Percentiles rank a stretch among this genome's conserved stretches.
Evolutionary conservation across 2,888 invertebrate species (phyloP).

Genomic region (Pherbina coryleti): DNA sequence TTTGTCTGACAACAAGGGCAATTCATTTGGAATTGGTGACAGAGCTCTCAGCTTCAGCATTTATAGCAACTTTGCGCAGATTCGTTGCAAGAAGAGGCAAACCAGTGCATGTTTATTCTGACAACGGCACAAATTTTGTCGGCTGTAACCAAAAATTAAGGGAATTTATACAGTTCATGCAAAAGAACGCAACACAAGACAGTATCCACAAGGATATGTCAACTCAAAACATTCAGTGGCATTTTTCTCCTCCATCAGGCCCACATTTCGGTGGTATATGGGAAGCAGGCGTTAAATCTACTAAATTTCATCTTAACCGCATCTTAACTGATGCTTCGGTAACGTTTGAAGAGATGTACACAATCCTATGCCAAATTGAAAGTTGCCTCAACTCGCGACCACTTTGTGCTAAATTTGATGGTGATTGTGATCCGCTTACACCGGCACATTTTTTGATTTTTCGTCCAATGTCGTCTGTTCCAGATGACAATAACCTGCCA

Average conservation of each 20-base stretch:
- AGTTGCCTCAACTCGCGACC: conserved; percentile 59
- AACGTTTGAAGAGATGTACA: no score
- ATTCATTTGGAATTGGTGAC: conserved; percentile 43
- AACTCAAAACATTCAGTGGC: conserved; percentile 51
- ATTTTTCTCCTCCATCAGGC: no score
- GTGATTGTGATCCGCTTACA: conserved; percentile 47
- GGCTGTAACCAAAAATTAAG: conserved; percentile 40
- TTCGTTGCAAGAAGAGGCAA: conserved; percentile 45
- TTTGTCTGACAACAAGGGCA: conserved; percentile 40
- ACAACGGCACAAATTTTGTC: conserved; percentile 39
- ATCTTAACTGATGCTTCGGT: conserved; percentile 50
- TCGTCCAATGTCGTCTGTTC: conserved; percentile 45
- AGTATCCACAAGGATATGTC: conserved; percentile 32
- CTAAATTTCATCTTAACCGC: conserved; percentile 55
- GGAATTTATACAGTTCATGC: conserved; percentile 34
- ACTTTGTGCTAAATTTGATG: conserved; percentile 48
- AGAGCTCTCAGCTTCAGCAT: conserved; percentile 48
- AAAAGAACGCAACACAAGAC: conserved; percentile 11
- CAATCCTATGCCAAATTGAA: conserved; percentile 57
- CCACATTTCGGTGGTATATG: no score
- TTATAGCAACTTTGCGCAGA: conserved; percentile 53
- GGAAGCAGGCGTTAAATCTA: no score
- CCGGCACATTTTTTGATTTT: no score
- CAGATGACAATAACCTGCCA: conserved; percentile 33
- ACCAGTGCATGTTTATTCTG: no score